A percentile compares a stretch with the other conserved stretches of the same genome.
phyloP scores from a whole-genome alignment of 1,140 invertebrate genomes.

The Drosophila nebulosa region DNA sequence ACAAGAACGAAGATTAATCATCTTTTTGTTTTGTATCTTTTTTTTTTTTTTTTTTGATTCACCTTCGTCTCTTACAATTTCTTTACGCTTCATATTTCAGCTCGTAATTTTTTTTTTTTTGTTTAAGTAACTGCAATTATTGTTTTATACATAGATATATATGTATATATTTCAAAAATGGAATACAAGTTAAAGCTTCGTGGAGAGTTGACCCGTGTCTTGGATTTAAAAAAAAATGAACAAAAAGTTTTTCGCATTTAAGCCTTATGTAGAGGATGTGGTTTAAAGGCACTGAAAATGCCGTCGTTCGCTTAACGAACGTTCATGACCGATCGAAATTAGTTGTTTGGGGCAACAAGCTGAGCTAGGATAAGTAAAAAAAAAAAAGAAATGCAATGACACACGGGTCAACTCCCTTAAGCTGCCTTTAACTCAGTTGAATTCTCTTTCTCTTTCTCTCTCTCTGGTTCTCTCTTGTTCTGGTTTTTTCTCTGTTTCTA shows the following conservation, averaged over 20 bases:
- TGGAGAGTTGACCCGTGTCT: no score
- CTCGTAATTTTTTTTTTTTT: constrained; percentile 6
- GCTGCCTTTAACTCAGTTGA: constrained; percentile 36
- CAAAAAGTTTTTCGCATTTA: no score
- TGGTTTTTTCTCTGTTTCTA: neutral
- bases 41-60: neutral
- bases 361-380: no score
- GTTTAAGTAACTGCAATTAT: constrained; percentile 56
- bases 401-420: no score
- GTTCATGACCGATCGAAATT: no score
- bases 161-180: constrained; percentile 42
- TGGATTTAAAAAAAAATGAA: no score
- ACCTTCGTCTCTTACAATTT: neutral
- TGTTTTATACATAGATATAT: constrained; percentile 17
- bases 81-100: neutral
- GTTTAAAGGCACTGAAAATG: no score
- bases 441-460: neutral
- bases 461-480: neutral
- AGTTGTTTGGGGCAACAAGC: no score
- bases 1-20: neutral
- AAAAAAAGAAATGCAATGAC: no score
- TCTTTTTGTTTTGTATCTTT: neutral
- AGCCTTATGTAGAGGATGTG: no score
- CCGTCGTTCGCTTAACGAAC: no score
- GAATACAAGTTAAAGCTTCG: constrained; percentile 63